Evolutionary conservation across 1,140 invertebrate species (phyloP), one percentile per base, ranked within the genome.

Genomic region (Medauroidea extradentata): DNA sequence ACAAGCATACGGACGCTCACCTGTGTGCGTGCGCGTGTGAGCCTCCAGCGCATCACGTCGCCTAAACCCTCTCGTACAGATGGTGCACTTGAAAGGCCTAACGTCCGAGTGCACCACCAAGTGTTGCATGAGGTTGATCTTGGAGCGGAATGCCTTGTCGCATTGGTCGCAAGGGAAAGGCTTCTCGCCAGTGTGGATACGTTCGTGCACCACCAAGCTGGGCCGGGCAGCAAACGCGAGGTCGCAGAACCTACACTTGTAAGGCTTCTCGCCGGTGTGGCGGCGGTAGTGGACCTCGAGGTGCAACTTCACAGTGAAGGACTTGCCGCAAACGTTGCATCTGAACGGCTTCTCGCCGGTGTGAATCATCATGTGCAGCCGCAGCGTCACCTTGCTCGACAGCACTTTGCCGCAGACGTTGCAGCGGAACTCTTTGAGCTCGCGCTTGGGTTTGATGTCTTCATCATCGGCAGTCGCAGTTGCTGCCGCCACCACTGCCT

Each of bases 1-100:
- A 68, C 86, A 88, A 39, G 79, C 80, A 67, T 83, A 88, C 2
- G 86, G 87, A 39, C 84, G 78, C 65, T 87, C 85, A 19, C 86
- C 85, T 0, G 85, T 87, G 65, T 88, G 86, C 39, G 85, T 86
- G 34, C 85, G 75, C 60, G 83, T 82, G 63, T 85, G 83, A 25
- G 50, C 18, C 19, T 55, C 38, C 44, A 48, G 14, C 23, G 42
- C 18, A 48, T 49, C 23, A 19, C 44, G 43, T 59, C 57, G 24
- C 48, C 54, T 1, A 25, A 58, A 58, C 13, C 43, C 41, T 23
- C 29, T 51, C 18, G 27, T 48, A 25, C 56, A 58, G 44, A 39
- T 18, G 13, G 13, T 48, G 46, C 56, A 58, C 23, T 39, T 18
- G 29, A 29, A 51, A 0, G 56, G 56, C 16, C 56, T 21, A n/a